Conservation (phyloP, 1,140 invertebrate species). For the Panonychus citri region DNA sequence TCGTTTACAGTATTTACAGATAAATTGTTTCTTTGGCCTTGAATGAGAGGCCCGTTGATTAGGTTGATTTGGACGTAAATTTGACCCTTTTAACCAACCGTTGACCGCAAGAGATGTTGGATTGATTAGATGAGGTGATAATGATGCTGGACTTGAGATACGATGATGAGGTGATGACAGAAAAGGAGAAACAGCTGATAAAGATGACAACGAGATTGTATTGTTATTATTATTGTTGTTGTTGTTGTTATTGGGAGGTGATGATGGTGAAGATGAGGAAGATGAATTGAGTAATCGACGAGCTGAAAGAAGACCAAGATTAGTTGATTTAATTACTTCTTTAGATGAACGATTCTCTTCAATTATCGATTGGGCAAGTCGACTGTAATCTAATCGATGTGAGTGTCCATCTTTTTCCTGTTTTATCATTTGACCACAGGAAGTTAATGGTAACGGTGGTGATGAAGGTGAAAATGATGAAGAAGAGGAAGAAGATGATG, state of each 20-base stretch:
- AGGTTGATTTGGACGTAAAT: too few relatives aligned
- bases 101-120: too few relatives aligned
- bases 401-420: neutral
- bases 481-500: too few relatives aligned
- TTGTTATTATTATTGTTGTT: neutral
- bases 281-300: too few relatives aligned
- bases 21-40: conserved; percentile 86
- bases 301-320: neutral
- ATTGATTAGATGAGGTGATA: too few relatives aligned
- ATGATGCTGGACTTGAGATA: neutral
- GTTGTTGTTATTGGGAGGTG: neutral
- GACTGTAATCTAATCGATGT: neutral
- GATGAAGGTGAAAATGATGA: neutral
- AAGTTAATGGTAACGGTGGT: neutral
- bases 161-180: neutral
- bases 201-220: neutral
- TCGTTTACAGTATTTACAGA: conserved; percentile 88
- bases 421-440: too few relatives aligned
- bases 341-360: neutral
- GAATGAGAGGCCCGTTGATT: too few relatives aligned
- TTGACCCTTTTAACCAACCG: too few relatives aligned
- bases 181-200: neutral
- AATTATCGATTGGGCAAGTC: neutral
- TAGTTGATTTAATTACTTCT: neutral
- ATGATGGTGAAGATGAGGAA: neutral